Conservation (phyloP, 2,797 vertebrate species). For the Periparus ater region DNA sequence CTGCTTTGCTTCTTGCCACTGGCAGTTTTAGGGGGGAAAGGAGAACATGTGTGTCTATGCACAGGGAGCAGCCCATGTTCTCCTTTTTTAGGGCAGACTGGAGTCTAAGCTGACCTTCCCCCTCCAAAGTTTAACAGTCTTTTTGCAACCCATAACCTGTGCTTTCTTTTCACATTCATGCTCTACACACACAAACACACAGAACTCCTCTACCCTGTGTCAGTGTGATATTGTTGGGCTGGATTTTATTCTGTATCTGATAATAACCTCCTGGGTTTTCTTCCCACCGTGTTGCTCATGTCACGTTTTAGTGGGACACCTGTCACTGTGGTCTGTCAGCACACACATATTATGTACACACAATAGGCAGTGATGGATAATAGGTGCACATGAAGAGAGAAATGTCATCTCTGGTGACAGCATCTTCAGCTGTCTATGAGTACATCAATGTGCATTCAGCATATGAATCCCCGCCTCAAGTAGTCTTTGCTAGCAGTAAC, state of each 20-base stretch:
- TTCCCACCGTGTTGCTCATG: neutral
- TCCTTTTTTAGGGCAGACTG: neutral
- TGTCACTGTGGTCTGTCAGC: neutral
- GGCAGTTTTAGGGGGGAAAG: neutral
- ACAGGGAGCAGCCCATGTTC: neutral
- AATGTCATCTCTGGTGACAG: neutral
- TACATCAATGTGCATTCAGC: neutral
- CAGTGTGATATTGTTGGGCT: neutral
- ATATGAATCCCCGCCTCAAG: neutral
- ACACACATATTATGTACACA: accelerated
- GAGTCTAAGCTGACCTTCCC: neutral
- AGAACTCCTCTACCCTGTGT: neutral
- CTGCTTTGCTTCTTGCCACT: neutral
- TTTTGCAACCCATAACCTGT: neutral
- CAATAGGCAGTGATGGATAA: neutral
- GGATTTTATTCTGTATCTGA: neutral
- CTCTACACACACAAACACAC: neutral
- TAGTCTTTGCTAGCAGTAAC: neutral
- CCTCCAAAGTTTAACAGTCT: neutral
- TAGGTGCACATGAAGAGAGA: neutral
- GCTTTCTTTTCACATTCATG: neutral
- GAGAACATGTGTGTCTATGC: neutral
- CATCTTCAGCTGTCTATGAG: neutral
- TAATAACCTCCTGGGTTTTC: neutral
- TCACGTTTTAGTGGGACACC: neutral